Conservation (phyloP, 2,113 vertebrate species). For the Puntigrus tetrazona region DNA sequence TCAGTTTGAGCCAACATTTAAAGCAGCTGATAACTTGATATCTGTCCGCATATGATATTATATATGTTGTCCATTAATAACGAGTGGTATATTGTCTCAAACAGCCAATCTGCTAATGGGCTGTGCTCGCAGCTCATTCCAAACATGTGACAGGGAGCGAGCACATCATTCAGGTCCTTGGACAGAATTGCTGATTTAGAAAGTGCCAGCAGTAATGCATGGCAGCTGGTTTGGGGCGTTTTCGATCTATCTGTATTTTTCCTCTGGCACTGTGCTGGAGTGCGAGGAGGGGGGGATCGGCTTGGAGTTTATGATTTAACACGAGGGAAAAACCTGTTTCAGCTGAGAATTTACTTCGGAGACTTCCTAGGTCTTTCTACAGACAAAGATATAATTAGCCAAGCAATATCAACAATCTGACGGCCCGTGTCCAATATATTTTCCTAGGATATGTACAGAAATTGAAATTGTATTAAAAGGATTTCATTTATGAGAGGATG, state of each 20-base stretch:
- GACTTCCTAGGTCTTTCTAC: conserved; percentile 9
- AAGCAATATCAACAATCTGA: conserved; percentile 51
- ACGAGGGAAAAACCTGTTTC: conserved; percentile 27
- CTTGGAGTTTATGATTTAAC: conserved; percentile 48
- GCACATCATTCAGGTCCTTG: conserved; percentile 49
- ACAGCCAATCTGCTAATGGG: conserved; percentile 21
- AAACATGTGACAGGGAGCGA: conserved; percentile 41
- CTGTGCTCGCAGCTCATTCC: background rate
- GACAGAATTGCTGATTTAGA: conserved; percentile 47
- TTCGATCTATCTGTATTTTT: conserved; percentile 35
- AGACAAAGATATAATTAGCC: conserved; percentile 33
- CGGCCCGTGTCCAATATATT: conserved; percentile 18
- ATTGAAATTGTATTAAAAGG: conserved; percentile 11
- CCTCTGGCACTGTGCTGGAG: background rate
- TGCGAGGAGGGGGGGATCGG: background rate
- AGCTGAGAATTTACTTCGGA: conserved; percentile 44
- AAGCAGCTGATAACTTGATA: conserved; percentile 15
- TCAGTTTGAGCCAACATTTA: background rate
- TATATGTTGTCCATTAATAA: conserved; percentile 12
- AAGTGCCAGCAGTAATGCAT: conserved; percentile 36
- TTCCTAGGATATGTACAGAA: conserved; percentile 21
- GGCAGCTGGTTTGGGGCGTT: conserved; percentile 48
- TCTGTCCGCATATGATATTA: conserved; percentile 9
- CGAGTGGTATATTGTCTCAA: background rate
- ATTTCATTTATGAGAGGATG: conserved; percentile 39